These are phyloP conservation scores for Ennomos fuscantarius DNA, from an alignment of 2,888 invertebrate species.

Conservation along the genomic window DNA sequence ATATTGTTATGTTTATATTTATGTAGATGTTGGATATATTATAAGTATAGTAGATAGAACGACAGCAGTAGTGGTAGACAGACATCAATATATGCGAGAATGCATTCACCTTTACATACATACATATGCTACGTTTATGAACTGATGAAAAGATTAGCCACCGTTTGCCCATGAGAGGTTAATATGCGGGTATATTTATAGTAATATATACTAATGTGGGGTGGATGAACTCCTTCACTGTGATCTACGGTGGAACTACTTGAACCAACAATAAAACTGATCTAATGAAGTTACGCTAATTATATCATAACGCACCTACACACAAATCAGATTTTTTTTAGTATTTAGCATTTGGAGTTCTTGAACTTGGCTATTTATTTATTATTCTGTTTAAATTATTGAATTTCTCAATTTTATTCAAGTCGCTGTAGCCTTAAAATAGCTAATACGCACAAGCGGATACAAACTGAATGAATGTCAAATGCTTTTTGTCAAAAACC, in stretches of 20 bases:
- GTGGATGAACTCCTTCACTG: slow-evolving; percentile 52
- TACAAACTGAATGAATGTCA: too few species aligned
- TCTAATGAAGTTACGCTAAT: too few species aligned
- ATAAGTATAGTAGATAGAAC: slow-evolving; percentile 4
- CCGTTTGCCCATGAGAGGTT: slow-evolving; percentile 34
- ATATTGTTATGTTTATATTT: slow-evolving; percentile 3
- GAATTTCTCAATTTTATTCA: not conserved
- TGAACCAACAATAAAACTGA: too few species aligned
- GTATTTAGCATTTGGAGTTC: not conserved
- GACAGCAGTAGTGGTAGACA: not conserved
- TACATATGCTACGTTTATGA: slow-evolving; percentile 37
- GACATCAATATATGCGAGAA: slow-evolving; percentile 16
- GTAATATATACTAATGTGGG: slow-evolving; percentile 28
- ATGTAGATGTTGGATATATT: slow-evolving; percentile 1
- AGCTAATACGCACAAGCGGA: too few species aligned
- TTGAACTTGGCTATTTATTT: not conserved
- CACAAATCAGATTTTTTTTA: too few species aligned
- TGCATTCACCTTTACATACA: slow-evolving; percentile 55
- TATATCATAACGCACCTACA: too few species aligned
- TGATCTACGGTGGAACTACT: slow-evolving; percentile 23
- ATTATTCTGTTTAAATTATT: too few species aligned
- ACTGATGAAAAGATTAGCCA: slow-evolving; percentile 24
- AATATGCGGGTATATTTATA: slow-evolving; percentile 42
- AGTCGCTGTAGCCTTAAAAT: not conserved
- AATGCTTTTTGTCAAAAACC: too few species aligned